phyloP scores from a whole-genome alignment of 2,888 invertebrate genomes.

The Hypena proboscidalis region DNA sequence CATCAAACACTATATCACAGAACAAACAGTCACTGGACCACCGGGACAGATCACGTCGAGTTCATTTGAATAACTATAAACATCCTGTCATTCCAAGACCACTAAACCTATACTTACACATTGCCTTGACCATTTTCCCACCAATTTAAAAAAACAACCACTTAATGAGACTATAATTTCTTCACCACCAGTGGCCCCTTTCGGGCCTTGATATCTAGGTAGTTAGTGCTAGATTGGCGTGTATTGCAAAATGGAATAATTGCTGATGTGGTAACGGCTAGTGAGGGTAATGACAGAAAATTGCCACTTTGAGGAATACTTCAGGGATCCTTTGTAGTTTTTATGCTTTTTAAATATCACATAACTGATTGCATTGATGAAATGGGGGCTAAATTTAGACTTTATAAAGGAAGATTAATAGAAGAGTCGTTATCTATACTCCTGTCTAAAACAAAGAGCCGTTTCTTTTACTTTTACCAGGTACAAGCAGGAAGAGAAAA shows the following conservation, averaged over 20 bases:
- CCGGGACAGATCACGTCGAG: too few species aligned
- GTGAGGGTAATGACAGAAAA: slow-evolving; percentile 44
- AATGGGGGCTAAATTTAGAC: too few species aligned
- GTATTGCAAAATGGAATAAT: slow-evolving; percentile 36
- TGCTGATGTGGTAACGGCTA: slow-evolving; percentile 33
- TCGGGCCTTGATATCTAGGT: slow-evolving; percentile 14
- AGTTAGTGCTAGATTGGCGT: slow-evolving; percentile 25
- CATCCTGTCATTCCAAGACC: neutral
- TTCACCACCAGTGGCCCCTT: slow-evolving; percentile 15
- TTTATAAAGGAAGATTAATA: too few species aligned
- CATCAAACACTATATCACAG: too few species aligned
- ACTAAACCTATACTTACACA: neutral
- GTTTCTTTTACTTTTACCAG: too few species aligned
- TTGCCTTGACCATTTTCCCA: slow-evolving; percentile 31
- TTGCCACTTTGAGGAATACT: slow-evolving; percentile 33
- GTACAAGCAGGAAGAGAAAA: too few species aligned
- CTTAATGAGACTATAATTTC: slow-evolving; percentile 29
- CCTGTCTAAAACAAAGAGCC: too few species aligned
- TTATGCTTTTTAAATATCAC: neutral
- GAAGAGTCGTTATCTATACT: too few species aligned
- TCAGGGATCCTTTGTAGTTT: slow-evolving; percentile 20
- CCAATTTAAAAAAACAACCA: slow-evolving; percentile 25
- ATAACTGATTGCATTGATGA: too few species aligned
- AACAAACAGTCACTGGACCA: too few species aligned
- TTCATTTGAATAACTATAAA: too few species aligned